Conservation (phyloP, 2,888 invertebrate genomes). For the Ophraella communa region DNA sequence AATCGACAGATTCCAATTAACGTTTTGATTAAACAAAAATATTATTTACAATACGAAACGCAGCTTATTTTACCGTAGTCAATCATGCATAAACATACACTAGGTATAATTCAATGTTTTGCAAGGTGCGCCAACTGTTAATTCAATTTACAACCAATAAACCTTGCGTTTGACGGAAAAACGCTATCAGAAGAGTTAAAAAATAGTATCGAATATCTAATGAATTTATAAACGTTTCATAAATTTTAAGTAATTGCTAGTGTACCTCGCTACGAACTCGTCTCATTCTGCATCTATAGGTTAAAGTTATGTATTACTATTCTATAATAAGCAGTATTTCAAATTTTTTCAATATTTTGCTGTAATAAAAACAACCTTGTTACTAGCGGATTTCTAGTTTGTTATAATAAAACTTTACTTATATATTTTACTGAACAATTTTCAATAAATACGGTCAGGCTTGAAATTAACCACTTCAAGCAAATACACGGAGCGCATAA, state of each 20-base stretch:
- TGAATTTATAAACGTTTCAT: slow-evolving; percentile 7
- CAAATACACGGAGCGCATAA: no score
- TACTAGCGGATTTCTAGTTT: no score
- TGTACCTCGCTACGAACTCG: neutral
- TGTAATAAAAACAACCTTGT: no score
- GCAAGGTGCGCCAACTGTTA: slow-evolving; percentile 31
- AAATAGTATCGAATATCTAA: slow-evolving; percentile 13
- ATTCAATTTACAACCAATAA: slow-evolving; percentile 26
- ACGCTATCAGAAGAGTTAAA: neutral
- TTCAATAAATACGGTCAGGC: no score
- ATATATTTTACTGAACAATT: no score
- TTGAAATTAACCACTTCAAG: no score
- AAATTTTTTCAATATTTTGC: neutral
- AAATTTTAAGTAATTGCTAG: slow-evolving; percentile 4
- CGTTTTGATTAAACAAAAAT: neutral
- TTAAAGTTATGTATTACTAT: neutral
- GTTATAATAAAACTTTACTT: no score
- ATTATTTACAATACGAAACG: neutral
- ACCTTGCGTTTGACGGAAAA: slow-evolving; percentile 12
- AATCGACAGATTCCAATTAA: neutral
- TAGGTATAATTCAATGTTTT: slow-evolving; percentile 29
- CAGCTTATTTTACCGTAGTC: neutral
- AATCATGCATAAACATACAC: slow-evolving; percentile 23
- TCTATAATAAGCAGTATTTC: neutral
- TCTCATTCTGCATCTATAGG: neutral